These are phyloP conservation scores for Uropsilus gracilis DNA, from an alignment of 2,113 vertebrate genomes.

Conservation along the genomic window DNA sequence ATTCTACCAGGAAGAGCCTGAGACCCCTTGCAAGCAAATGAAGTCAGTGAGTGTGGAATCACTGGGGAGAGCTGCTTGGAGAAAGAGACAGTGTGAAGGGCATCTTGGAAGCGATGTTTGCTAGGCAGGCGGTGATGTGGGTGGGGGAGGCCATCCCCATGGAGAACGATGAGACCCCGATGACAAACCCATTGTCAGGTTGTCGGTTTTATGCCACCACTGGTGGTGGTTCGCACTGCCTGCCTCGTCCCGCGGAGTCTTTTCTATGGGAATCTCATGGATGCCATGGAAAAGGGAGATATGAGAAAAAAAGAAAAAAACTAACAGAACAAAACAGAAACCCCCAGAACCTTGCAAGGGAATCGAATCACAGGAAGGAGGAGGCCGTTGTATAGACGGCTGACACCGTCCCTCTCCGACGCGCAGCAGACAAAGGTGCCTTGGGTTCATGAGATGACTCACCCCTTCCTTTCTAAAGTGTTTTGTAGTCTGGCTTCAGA, in stretches of 20 bases:
- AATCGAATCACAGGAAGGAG: background rate
- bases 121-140: too few relatives aligned
- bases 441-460: background rate
- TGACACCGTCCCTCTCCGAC: accelerated
- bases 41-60: too few relatives aligned
- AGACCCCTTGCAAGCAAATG: background rate
- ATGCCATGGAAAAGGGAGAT: background rate
- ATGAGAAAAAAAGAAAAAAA: too few relatives aligned
- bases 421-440: background rate
- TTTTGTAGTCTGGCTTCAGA: background rate
- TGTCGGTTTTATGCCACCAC: background rate
- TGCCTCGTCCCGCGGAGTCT: background rate
- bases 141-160: accelerated
- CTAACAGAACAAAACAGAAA: too few relatives aligned
- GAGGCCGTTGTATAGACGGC: accelerated
- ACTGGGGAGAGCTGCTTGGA: background rate
- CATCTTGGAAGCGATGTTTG: background rate
- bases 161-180: background rate
- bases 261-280: background rate
- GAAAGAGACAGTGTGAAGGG: background rate
- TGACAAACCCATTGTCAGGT: background rate
- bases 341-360: background rate
- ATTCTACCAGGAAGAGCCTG: background rate
- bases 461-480: background rate
- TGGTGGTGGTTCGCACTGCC: accelerated